Conservation (phyloP, 2,888 invertebrate species). For the Agonum fuliginosum region DNA sequence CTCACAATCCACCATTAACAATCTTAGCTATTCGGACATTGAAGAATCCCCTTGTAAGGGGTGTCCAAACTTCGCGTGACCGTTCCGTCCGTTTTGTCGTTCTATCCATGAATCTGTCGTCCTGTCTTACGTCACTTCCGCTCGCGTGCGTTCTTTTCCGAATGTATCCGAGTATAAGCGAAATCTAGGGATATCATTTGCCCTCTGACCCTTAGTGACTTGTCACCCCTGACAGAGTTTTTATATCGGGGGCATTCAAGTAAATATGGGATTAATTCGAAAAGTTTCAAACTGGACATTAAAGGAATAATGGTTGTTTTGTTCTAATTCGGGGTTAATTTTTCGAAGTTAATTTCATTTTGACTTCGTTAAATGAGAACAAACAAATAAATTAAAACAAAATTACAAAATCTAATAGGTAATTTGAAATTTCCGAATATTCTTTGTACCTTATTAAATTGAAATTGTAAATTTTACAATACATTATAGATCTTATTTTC, state of each 20-base stretch:
- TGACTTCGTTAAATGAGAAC: neutral
- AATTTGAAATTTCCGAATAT: no score
- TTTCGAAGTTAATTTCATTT: neutral
- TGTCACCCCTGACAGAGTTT: neutral
- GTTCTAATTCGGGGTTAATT: neutral
- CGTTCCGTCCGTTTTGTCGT: constrained; percentile 3
- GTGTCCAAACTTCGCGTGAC: constrained; percentile 37
- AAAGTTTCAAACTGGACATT: neutral
- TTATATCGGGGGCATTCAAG: neutral
- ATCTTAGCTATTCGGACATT: neutral
- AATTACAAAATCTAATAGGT: no score
- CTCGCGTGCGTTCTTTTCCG: constrained; percentile 29
- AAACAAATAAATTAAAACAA: no score
- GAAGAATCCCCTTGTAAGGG: neutral
- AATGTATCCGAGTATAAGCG: constrained; percentile 7
- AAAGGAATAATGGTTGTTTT: neutral
- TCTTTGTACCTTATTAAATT: no score
- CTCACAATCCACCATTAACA: neutral
- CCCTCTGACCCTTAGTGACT: constrained; percentile 10
- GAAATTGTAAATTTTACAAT: no score
- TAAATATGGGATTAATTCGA: neutral
- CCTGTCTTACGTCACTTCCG: constrained; percentile 50
- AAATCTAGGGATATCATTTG: neutral
- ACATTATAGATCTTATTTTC: no score
- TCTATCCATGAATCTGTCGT: constrained; percentile 4